Conservation (phyloP, 2,113 vertebrate species). For the Cyprinodon tularosa region DNA sequence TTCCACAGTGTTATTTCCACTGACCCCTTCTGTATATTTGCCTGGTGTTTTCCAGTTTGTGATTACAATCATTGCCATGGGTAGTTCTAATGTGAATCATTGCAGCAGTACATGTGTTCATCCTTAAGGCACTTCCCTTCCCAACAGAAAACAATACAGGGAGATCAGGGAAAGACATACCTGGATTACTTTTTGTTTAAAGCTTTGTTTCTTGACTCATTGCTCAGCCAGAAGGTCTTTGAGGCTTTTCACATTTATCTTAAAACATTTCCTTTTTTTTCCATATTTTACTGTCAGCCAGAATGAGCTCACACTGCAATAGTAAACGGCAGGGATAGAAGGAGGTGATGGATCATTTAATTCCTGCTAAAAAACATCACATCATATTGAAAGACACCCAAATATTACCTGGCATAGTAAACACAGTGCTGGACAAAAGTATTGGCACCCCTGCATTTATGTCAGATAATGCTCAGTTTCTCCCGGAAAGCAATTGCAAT, state of each 20-base stretch:
- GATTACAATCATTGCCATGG: conserved; percentile 72
- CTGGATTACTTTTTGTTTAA: conserved; percentile 62
- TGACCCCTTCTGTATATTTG: conserved; percentile 55
- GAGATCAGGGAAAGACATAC: conserved; percentile 55
- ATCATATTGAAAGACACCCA: conserved; percentile 5
- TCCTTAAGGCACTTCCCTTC: conserved; percentile 63
- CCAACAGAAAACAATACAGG: conserved; percentile 53
- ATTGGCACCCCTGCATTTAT: background rate
- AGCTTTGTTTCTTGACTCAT: conserved; percentile 67
- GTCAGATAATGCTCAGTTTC: no score
- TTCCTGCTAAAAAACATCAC: conserved; percentile 22
- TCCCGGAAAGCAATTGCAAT: no score
- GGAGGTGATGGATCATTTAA: conserved; percentile 11
- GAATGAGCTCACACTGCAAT: conserved; percentile 46
- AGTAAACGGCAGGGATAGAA: conserved; percentile 17
- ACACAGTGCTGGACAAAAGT: background rate
- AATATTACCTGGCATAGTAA: conserved; percentile 11
- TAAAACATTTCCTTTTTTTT: conserved; percentile 50
- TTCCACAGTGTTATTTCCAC: conserved; percentile 46
- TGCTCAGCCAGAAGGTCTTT: conserved; percentile 60
- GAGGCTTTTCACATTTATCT: conserved; percentile 53
- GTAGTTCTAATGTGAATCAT: conserved; percentile 71
- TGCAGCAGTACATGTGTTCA: conserved; percentile 64
- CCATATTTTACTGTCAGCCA: conserved; percentile 38
- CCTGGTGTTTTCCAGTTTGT: conserved; percentile 56